Evolutionary conservation across 1,140 invertebrate species (phyloP).

Genomic region (Bombus sibiricus): DNA sequence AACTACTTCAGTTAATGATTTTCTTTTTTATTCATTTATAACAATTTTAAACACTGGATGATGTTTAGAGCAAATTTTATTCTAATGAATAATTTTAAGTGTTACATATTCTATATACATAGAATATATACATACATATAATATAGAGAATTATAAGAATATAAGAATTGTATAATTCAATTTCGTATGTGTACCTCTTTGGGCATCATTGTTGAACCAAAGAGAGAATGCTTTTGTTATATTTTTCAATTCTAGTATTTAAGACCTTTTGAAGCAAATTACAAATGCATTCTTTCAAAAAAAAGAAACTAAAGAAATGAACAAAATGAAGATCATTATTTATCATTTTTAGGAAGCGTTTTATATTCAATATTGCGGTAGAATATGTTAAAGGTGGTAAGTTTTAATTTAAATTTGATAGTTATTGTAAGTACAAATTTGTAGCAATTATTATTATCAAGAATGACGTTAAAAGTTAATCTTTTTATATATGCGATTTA

Average conservation of each 20-base stretch:
- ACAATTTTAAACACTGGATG: background rate
- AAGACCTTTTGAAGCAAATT: conserved; percentile 1
- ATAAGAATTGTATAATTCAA: conserved; percentile 34
- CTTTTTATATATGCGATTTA: conserved; percentile 7
- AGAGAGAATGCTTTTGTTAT: conserved; percentile 36
- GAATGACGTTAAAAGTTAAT: background rate
- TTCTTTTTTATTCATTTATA: background rate
- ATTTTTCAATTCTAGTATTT: conserved; percentile 46
- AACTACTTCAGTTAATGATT: background rate
- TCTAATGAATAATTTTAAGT: conserved; percentile 1
- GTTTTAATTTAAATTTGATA: background rate
- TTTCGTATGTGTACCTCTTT: conserved; percentile 9
- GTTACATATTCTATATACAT: too few relatives aligned
- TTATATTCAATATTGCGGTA: background rate
- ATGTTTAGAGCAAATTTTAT: background rate
- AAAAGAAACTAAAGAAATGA: background rate
- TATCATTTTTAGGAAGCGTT: background rate
- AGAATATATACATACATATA: background rate
- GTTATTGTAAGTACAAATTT: conserved; percentile 26
- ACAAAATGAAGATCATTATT: background rate
- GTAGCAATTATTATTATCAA: background rate
- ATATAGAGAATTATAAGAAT: conserved; percentile 8
- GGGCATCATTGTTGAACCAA: conserved; percentile 17
- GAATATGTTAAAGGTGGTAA: background rate
- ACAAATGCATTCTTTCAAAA: conserved; percentile 25